Evolutionary conservation across 2,888 invertebrate species (phyloP), one percentile per base, ranked within the genome.

Genomic region (Polyommatus icarus): DNA sequence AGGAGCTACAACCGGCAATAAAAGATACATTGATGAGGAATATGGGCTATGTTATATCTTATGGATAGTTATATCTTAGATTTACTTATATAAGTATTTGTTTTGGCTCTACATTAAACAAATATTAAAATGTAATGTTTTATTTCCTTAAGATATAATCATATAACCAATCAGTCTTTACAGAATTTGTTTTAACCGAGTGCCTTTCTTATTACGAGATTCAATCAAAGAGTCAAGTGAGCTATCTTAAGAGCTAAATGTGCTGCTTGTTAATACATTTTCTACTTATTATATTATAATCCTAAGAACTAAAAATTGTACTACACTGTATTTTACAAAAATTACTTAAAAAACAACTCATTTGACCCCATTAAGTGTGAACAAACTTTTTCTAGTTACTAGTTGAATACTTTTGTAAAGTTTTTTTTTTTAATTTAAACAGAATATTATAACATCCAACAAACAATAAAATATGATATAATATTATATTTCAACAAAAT

Each of bases 1-100:
- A 96, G 82, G 97, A 97, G 84, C 88, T 98, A 76, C 97, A 98
- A 84, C 97, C 97, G 10, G 97, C 97, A 61, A 97, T 98, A 78
- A 97, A 97, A 86, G 97, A 98, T 85, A 97, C 97, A 0, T 91
- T 98, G 50, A 97, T 98, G 97, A 95, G 97, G 81, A 97, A 97
- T 86, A 96, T 98, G 96, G 98, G 98, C 7, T 98, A 97, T 87
- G 97, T 97, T 71, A 95, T 98, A 84, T 97, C 97, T 78, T 98
- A 98, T 87, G 98, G 98, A 80, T 96, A 94, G 89, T 81, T 71
- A 40, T 61, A 40, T 54, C 12, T n/a, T n/a, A 40, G 10, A 20
- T 20, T 40, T 72, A 40, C 40, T 72, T 40, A 36, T 18, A 61
- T 12, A 61, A 24, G 61, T 61, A 67, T 67, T 67, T 6, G 29